These are phyloP conservation scores for Synchiropus splendidus DNA, from an alignment of 2,113 vertebrate genomes.

Conservation along the genomic window DNA sequence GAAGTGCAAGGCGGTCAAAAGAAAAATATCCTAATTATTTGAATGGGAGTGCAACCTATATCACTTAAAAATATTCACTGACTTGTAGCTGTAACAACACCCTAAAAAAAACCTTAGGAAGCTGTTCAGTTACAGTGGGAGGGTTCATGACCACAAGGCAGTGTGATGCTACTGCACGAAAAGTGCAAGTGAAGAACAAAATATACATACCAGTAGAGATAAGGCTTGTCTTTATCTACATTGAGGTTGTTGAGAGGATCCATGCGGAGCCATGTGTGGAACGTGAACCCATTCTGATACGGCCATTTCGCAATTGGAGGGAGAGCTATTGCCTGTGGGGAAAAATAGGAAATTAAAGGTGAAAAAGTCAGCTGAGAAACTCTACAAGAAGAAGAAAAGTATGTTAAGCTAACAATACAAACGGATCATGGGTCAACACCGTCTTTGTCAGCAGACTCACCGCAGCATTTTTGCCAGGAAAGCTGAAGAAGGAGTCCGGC, in stretches of 20 bases:
- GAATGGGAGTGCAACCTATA: no score
- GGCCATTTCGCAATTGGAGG: constrained; percentile 98
- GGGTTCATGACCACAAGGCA: no score
- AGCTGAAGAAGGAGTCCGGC: constrained; percentile 97
- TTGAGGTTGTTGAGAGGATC: constrained; percentile 98
- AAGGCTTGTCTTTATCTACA: constrained; percentile 97
- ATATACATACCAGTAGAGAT: constrained; percentile 89
- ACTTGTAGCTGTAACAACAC: no score
- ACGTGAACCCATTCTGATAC: constrained; percentile 97
- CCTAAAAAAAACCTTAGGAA: no score
- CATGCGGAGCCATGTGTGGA: constrained; percentile 97
- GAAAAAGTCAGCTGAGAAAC: not conserved
- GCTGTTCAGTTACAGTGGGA: no score
- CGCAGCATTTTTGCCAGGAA: constrained; percentile 94
- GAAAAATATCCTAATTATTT: no score
- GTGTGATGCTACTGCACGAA: no score
- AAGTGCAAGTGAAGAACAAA: constrained; percentile 3
- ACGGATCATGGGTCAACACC: not conserved
- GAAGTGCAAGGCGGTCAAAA: no score
- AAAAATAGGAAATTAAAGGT: constrained; percentile 1
- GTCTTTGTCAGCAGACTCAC: constrained; percentile 61
- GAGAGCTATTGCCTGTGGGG: constrained; percentile 87
- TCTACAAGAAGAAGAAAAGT: no score
- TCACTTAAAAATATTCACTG: no score
- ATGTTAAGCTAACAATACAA: no score